Evolutionary conservation across 2,888 invertebrate species (phyloP).

Genomic region (Abrostola triplasia): DNA sequence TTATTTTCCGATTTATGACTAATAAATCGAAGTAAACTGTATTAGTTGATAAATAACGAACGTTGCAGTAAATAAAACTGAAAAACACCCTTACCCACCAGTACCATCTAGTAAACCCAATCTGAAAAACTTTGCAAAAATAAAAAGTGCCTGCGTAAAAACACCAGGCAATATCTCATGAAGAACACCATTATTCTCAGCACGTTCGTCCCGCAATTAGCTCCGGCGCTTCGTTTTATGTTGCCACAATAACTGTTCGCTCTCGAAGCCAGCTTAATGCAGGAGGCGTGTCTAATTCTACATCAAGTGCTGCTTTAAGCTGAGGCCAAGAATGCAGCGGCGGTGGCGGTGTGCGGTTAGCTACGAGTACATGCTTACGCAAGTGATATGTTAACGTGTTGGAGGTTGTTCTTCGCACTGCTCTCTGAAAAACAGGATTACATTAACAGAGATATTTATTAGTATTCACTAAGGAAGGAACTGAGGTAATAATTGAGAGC

Average conservation of each 20-base stretch:
- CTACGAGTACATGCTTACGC: constrained; percentile 11
- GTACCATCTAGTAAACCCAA: constrained; percentile 23
- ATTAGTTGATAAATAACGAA: neutral
- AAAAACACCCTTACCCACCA: constrained; percentile 8
- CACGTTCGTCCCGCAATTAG: constrained; percentile 72
- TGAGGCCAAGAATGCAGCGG: constrained; percentile 34
- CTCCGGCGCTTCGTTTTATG: constrained; percentile 61
- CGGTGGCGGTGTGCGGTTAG: constrained; percentile 30
- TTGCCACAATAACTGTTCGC: constrained; percentile 60
- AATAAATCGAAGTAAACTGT: no score
- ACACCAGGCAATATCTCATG: constrained; percentile 57
- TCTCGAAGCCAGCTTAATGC: constrained; percentile 62
- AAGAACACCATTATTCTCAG: constrained; percentile 67
- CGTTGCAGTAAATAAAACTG: neutral
- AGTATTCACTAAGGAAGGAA: neutral
- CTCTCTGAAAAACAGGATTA: constrained; percentile 15
- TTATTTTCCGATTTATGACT: no score
- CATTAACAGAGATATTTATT: constrained; percentile 4
- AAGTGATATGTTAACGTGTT: constrained; percentile 34
- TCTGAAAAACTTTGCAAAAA: constrained; percentile 25
- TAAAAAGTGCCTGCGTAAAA: constrained; percentile 49
- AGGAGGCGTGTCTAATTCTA: constrained; percentile 68
- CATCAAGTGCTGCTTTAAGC: constrained; percentile 62
- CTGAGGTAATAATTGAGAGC: neutral
- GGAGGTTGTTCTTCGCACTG: neutral